Base-by-base conservation (phyloP, 2,888 invertebrate species). In the Bibio marci region DNA sequence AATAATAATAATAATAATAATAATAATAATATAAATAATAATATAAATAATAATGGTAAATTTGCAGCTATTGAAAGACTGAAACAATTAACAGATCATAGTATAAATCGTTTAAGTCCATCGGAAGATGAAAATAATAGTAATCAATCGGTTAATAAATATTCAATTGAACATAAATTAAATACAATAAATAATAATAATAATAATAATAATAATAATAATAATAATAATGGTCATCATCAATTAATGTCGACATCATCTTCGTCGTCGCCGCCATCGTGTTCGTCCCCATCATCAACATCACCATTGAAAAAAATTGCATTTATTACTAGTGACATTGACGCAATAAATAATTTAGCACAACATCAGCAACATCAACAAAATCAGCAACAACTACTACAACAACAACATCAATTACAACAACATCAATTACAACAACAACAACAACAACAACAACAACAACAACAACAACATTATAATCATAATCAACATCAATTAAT, bases 81-180 rank as follows among this genome's bases (percentile, higher is more conserved):
- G 4, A 61, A 62, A 46, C 45, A 62, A 44, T 50, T 62, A 46
- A 53, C 58, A 15, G 61, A 62, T 41, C 50, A 52, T 33, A 52
- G 50, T 22, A 48, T 57, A 38, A 59, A 52, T 47, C 53, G 59
- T n/a, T 46, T 59, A 3, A 59, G 60, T 51, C 58, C 61, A 18
- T 49, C 48, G 1, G 51, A 47, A 3, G 50, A 49, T 3, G 40
- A 38, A 19, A 42, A 40, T 26, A 22, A 22, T 34, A 35, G 34
- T 19, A 34, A 39, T 19, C 40, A 39, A 13, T 39, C 47, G 2
- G n/a, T n/a, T n/a, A 15, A 45, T 37, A 44, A 46, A 33, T 38
- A 39, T 40, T 22, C 30, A 31, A 30, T 43, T 19, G 47, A 45
- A 44, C 47, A 50, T 15, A 54, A 49, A 34, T 45, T 30, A 38